These are phyloP conservation scores for Frieseomelitta varia DNA, from an alignment of 1,140 invertebrate genomes.

Conservation along the genomic window DNA sequence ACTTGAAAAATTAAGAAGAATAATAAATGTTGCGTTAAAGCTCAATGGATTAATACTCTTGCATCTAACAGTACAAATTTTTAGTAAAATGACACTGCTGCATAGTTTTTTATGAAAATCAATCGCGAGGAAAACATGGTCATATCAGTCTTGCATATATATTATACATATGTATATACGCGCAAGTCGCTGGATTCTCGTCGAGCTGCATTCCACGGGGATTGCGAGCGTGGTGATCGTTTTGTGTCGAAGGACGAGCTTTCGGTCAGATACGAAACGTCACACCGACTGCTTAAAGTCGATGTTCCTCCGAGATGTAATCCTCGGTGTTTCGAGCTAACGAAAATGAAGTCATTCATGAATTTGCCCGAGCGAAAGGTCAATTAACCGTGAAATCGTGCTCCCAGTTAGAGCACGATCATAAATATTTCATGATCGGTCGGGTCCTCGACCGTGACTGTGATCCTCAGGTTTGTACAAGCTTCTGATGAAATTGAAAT, in stretches of 20 bases:
- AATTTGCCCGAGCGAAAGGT: slow-evolving; percentile 8
- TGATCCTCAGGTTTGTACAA: neutral
- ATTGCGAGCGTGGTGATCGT: neutral
- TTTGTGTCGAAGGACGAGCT: slow-evolving; percentile 14
- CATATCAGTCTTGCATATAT: no score
- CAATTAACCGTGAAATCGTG: slow-evolving; percentile 51
- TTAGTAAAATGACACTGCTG: neutral
- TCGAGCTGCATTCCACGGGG: slow-evolving; percentile 19
- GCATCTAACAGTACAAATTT: neutral
- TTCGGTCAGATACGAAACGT: neutral
- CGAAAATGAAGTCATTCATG: slow-evolving; percentile 37
- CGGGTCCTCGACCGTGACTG: slow-evolving; percentile 28
- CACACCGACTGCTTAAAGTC: neutral
- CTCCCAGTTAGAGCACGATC: neutral
- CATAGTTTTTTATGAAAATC: neutral
- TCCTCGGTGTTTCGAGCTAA: neutral
- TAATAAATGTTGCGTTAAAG: no score
- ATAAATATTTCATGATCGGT: slow-evolving; percentile 44
- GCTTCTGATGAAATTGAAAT: neutral
- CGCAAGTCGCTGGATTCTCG: neutral
- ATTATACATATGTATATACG: no score
- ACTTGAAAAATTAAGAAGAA: no score
- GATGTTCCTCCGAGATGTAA: neutral
- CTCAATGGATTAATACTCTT: no score
- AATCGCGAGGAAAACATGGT: neutral